These are phyloP conservation scores for Gryllus longicercus DNA, from an alignment of 2,888 invertebrate species.

Conservation along the genomic window DNA sequence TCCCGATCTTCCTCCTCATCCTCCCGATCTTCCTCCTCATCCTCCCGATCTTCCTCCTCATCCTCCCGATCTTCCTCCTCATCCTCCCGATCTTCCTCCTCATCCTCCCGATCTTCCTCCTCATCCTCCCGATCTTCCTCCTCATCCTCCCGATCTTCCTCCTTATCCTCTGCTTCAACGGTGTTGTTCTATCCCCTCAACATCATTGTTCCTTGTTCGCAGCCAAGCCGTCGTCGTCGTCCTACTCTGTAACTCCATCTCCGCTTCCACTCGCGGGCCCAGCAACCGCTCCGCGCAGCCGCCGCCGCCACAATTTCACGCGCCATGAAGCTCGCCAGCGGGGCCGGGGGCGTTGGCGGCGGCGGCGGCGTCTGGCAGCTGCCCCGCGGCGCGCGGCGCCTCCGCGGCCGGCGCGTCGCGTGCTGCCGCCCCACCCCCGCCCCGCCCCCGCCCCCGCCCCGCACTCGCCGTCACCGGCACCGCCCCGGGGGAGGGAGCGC, in stretches of 20 bases:
- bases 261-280: neutral
- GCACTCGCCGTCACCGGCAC: neutral
- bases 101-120: no score
- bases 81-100: no score
- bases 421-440: neutral
- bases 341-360: neutral
- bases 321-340: slow-evolving; percentile 1
- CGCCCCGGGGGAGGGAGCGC: neutral
- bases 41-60: no score
- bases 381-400: neutral
- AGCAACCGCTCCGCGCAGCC: neutral
- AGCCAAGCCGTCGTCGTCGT: no score
- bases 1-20: no score
- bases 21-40: no score
- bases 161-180: no score
- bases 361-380: neutral
- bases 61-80: no score
- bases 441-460: neutral
- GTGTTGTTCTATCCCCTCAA: no score
- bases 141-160: no score
- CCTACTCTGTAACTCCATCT: neutral
- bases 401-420: neutral
- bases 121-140: no score
- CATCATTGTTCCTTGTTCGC: no score
- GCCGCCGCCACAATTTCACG: slow-evolving; percentile 3